Evolutionary conservation across 2,888 invertebrate species (phyloP), one percentile per base, ranked within the genome.

Genomic region (Eudemis profundana): DNA sequence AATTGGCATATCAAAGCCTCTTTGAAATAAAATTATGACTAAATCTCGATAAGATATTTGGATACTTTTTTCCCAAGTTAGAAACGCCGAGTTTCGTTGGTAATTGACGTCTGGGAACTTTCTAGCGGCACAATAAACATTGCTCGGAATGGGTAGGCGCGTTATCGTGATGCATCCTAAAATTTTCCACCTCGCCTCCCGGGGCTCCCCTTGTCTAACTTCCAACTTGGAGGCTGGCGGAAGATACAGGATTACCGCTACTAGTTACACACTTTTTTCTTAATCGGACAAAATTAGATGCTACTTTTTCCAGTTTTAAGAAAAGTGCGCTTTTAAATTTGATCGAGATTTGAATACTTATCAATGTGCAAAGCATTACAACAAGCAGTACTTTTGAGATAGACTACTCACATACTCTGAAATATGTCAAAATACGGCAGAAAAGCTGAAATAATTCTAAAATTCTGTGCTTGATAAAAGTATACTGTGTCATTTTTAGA

Each of bases 121-220:
- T 56, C 56, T 42, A 17, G 40, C 56, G 56, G 44, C 33, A 64
- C 64, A 64, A 64, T 64, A 64, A 64, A 64, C 64, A 64, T 64
- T 7, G 65, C 19, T 51, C 42, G 44, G 50, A 42, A 63, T 42
- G 50, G 53, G 49, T 62, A 60, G 29, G 44, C 33, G 56, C 67
- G 71, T 79, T 79, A 79, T 80, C 76, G 76, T 78, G 80, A 80
- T 78, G 78, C 78, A 74, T 76, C 71, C 75, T 76, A 72, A 76
- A 76, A 77, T 78, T 77, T 79, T 74, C 76, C 72, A 68, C 75
- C 64, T 76, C 75, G 72, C 67, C 67, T 76, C 74, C 66, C 68
- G 73, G 69, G 73, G 72, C 69, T 73, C 73, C 72, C 73, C 72
- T 72, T 60, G 68, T 74, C 76, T 68, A 68, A 71, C 67, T 74